Percentiles rank a stretch among this genome's conserved stretches.
Evolutionary conservation across 2,797 vertebrate genomes (phyloP).

Genomic region (Tangara arthus): DNA sequence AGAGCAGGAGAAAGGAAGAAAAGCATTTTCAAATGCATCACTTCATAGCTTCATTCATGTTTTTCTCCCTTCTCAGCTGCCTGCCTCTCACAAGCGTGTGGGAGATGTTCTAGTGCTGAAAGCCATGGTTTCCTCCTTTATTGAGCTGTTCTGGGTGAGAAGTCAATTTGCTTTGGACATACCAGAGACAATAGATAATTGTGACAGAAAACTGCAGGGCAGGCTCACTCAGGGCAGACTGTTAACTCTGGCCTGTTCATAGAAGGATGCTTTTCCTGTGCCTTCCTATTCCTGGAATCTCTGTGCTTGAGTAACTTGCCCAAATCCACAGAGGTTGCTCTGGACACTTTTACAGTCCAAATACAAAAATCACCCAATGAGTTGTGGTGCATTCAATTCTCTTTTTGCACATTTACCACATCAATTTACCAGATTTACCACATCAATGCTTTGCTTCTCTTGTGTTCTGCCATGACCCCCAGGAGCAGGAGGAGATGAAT

Average conservation of each 20-base stretch:
- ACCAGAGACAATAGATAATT: slow-evolving; percentile 23
- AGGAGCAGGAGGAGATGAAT: not conserved
- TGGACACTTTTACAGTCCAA: not conserved
- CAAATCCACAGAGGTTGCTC: not conserved
- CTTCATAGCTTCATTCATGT: not conserved
- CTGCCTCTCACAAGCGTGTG: slow-evolving; percentile 26
- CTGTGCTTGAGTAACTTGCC: not conserved
- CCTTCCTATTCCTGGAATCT: not conserved
- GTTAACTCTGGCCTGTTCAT: not conserved
- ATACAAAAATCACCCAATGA: not conserved
- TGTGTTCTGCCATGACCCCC: not conserved
- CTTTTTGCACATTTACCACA: not conserved
- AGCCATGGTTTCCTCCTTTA: slow-evolving; percentile 17
- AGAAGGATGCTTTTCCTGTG: not conserved
- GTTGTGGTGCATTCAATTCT: not conserved
- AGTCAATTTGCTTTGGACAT: slow-evolving; percentile 26
- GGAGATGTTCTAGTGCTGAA: slow-evolving; percentile 49
- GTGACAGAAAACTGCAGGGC: not conserved
- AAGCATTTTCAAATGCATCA: not conserved
- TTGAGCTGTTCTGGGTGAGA: not conserved
- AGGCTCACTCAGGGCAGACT: not conserved
- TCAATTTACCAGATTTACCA: not conserved
- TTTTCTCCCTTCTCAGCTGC: not conserved
- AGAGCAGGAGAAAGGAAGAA: not conserved
- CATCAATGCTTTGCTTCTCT: not conserved